phyloP scores from a whole-genome alignment of 2,797 vertebrate species.

The Ctenochaetus hawaiiensis region DNA sequence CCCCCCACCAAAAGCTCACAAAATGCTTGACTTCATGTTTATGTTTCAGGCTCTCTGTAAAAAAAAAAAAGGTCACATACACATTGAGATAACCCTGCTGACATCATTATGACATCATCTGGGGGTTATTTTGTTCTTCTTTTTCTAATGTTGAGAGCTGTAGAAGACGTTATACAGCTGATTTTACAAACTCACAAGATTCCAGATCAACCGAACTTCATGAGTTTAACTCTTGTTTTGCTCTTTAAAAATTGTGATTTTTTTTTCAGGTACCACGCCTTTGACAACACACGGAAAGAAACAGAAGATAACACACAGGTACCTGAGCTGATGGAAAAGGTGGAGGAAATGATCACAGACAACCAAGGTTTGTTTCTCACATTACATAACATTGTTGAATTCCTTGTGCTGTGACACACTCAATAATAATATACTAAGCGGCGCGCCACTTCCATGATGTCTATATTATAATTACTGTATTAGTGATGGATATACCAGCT shows the following conservation, averaged over 20 bases:
- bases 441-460: background rate
- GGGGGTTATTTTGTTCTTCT: background rate
- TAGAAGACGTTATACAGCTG: background rate
- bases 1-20: background rate
- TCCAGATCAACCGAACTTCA: background rate
- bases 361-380: conserved; percentile 76
- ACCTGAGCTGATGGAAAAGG: conserved; percentile 84
- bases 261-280: conserved; percentile 79
- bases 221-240: background rate
- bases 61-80: background rate
- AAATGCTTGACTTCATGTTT: background rate
- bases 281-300: conserved; percentile 81
- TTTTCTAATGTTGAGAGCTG: background rate
- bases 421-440: background rate
- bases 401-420: background rate
- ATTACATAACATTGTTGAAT: fast-evolving
- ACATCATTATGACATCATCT: conserved; percentile 1
- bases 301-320: conserved; percentile 82
- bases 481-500: background rate
- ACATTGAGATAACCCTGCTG: background rate
- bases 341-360: conserved; percentile 86
- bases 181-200: background rate
- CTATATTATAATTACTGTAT: background rate
- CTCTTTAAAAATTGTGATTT: background rate
- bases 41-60: background rate